Conservation (phyloP, 2,888 invertebrate species). For the Stegophylla sp. region DNA sequence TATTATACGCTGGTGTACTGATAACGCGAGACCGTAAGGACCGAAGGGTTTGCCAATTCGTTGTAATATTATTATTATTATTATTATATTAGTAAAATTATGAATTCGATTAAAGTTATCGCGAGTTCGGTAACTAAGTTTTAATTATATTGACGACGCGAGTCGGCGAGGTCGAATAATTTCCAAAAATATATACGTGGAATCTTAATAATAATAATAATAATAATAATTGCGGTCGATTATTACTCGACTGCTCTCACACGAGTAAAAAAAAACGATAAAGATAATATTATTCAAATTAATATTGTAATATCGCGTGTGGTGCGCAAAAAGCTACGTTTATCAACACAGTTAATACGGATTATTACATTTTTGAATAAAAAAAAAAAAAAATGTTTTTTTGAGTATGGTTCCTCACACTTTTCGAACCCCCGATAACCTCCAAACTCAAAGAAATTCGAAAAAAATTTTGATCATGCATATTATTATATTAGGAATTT, state of each 20-base stretch:
- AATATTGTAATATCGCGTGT: too few species aligned
- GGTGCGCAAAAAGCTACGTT: too few species aligned
- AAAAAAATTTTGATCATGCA: too few species aligned
- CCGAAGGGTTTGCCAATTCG: neutral
- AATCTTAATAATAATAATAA: slow-evolving; percentile 16
- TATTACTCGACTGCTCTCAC: neutral
- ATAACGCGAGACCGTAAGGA: neutral
- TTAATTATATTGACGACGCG: slow-evolving; percentile 44
- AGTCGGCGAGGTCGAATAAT: slow-evolving; percentile 30
- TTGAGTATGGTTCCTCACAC: too few species aligned
- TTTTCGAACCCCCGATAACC: too few species aligned
- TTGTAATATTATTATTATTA: neutral
- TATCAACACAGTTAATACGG: too few species aligned
- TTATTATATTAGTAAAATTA: slow-evolving; percentile 29
- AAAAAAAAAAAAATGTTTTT: too few species aligned
- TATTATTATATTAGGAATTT: too few species aligned
- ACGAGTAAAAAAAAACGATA: neutral
- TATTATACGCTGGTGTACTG: neutral
- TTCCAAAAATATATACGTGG: neutral
- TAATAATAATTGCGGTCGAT: neutral
- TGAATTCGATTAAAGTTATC: slow-evolving; percentile 36
- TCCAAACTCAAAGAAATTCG: too few species aligned
- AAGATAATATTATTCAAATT: neutral
- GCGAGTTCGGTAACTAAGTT: slow-evolving; percentile 41
- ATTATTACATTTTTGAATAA: too few species aligned